A percentile compares a stretch with the other conserved stretches of the same genome.
Evolutionary conservation across 2,797 vertebrate species (phyloP).

Genomic region (Gymnothorax javanicus): DNA sequence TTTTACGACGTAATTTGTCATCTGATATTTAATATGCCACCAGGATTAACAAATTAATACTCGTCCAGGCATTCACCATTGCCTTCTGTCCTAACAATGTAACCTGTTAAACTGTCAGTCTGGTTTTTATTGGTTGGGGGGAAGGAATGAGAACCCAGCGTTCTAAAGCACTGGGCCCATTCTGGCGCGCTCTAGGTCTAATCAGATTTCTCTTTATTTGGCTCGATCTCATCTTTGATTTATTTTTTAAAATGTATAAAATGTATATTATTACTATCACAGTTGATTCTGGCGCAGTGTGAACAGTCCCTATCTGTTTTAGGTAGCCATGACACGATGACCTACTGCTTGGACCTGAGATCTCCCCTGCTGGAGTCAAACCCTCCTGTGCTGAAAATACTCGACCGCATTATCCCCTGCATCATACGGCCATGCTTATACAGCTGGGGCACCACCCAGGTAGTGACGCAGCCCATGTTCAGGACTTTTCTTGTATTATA

Average conservation of each 20-base stretch:
- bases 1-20: not conserved
- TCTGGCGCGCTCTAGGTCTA: not conserved
- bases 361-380: slow-evolving; percentile 62
- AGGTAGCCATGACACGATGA: slow-evolving; percentile 84
- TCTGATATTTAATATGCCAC: not conserved
- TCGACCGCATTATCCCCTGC: slow-evolving; percentile 65
- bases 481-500: not conserved
- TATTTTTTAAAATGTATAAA: not conserved
- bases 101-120: not conserved
- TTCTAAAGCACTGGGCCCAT: not conserved
- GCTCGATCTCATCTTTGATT: not conserved
- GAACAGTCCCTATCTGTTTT: not conserved
- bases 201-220: not conserved
- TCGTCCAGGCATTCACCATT: not conserved
- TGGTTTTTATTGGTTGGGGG: too few species aligned
- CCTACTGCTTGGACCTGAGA: slow-evolving; percentile 71
- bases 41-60: not conserved
- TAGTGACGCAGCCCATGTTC: slow-evolving; percentile 40
- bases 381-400: slow-evolving; percentile 62
- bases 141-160: not conserved
- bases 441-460: slow-evolving; percentile 79
- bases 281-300: not conserved
- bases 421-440: slow-evolving; percentile 69
- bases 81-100: not conserved
- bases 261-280: not conserved